Evolutionary conservation across 2,888 invertebrate species (phyloP), one percentile per base, ranked within the genome.

Genomic region (Clanis bilineata): DNA sequence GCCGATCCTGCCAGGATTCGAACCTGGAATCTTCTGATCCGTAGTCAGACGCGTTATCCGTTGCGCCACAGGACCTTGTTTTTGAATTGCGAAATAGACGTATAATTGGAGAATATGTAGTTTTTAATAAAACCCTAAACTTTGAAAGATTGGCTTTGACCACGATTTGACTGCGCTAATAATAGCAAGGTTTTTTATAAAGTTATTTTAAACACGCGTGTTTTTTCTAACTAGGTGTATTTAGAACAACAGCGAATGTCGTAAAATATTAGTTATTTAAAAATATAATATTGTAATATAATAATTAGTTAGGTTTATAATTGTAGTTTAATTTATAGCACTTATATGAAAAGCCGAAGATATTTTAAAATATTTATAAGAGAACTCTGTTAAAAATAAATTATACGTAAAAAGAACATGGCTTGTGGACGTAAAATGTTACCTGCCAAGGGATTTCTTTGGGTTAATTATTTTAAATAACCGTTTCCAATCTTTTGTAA

Each of bases 11-110:
- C 93, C 93, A 93, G 93, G 93, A 93, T 93, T 93, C 93, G 93
- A 93, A 93, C 93, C 93, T 94, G 94, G 93, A 94, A 94, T 94
- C 94, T 94, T 94, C 94, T 94, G 94, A 94, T 94, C 94, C 94
- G 94, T 94, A 94, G 94, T 94, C 94, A 94, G 94, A 94, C 94
- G 94, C 94, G 94, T 94, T 94, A 94, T 94, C 92, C 93, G 83
- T 93, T 93, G 93, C 93, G 93, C 93, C 93, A 93, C 93, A 93
- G 91, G 93, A 79, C 80, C 80, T 43, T 56, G 21, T 59, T 0
- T 0, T 0, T 0, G 0, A 0, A 0, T 0, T 0, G 0, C 2
- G 58, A 69, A 71, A 59, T 65, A 59, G 45, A n/a, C 23, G 23
- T 10, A 51, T n/a, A 5, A 32, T 18, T 10, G 1, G 10, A 1